Conservation (phyloP, 1,140 invertebrate species). For the Popillia japonica region DNA sequence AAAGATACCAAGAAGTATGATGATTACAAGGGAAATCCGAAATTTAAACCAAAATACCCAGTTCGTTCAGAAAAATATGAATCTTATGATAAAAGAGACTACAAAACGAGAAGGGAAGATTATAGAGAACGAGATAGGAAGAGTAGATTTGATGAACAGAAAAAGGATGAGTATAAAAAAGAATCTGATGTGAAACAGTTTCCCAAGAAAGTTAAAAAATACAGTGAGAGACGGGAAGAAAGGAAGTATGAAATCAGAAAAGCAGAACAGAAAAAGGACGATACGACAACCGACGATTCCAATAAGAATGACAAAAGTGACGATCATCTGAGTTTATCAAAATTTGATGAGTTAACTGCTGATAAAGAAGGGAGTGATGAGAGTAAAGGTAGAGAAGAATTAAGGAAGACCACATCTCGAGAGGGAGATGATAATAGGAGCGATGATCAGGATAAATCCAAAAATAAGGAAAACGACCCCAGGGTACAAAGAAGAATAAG, state of each 20-base stretch:
- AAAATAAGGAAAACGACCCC: slow-evolving; percentile 49
- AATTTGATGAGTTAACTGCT: background rate
- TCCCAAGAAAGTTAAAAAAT: slow-evolving; percentile 58
- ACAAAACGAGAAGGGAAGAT: slow-evolving; percentile 47
- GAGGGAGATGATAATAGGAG: slow-evolving; percentile 40
- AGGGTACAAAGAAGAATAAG: slow-evolving; percentile 60
- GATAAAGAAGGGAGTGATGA: slow-evolving; percentile 19
- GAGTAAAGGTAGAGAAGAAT: slow-evolving; percentile 45
- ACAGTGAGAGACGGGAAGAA: slow-evolving; percentile 59
- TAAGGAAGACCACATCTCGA: slow-evolving; percentile 35
- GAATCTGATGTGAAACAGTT: slow-evolving; percentile 36
- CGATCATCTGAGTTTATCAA: background rate
- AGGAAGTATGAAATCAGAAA: slow-evolving; percentile 56
- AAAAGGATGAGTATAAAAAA: slow-evolving; percentile 47
- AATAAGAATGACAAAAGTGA: slow-evolving; percentile 14
- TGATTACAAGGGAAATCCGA: slow-evolving; percentile 47
- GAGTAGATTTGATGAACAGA: slow-evolving; percentile 51
- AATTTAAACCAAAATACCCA: slow-evolving; percentile 48
- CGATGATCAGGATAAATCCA: slow-evolving; percentile 39
- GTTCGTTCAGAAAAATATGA: slow-evolving; percentile 48
- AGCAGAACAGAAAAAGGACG: slow-evolving; percentile 48
- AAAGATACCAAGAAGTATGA: slow-evolving; percentile 54
- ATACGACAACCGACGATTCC: slow-evolving; percentile 39
- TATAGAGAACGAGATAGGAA: slow-evolving; percentile 47
- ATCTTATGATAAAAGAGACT: slow-evolving; percentile 49